Percentiles rank a stretch among this genome's conserved stretches.
Conservation (phyloP, 1,140 invertebrate species). For the Metaphire vulgaris region DNA sequence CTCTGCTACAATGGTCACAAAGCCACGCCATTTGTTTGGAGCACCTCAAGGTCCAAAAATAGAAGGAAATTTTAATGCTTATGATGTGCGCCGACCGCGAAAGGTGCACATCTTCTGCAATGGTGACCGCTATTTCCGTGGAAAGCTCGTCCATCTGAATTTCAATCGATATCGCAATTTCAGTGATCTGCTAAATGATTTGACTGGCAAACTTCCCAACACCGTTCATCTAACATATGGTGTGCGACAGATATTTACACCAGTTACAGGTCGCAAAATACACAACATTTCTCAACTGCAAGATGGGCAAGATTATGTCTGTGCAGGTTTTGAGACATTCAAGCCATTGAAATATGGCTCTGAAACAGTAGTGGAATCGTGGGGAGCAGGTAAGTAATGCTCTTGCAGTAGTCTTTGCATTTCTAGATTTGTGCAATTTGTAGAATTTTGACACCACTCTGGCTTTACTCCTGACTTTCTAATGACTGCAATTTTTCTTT, state of each 20-base stretch:
- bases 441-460: too few relatives aligned
- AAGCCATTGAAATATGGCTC: constrained; percentile 50
- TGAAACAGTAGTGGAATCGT: neutral
- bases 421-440: too few relatives aligned
- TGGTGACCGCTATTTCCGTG: constrained; percentile 49
- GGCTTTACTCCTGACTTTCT: too few relatives aligned
- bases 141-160: constrained; percentile 50
- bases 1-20: neutral
- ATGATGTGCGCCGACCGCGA: constrained; percentile 31
- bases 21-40: neutral
- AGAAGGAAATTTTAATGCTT: neutral
- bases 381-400: constrained; percentile 31
- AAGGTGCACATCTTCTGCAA: constrained; percentile 50
- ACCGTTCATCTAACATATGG: constrained; percentile 49
- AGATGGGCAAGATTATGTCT: constrained; percentile 49
- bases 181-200: constrained; percentile 50
- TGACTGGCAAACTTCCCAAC: constrained; percentile 48
- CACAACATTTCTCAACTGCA: constrained; percentile 45
- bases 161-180: constrained; percentile 49
- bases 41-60: neutral
- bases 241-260: constrained; percentile 51
- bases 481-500: too few relatives aligned
- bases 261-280: constrained; percentile 39
- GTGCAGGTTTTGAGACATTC: constrained; percentile 51
- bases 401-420: too few relatives aligned